Evolutionary conservation across 2,797 vertebrate species (phyloP).

Genomic region (Acanthopagrus latus): DNA sequence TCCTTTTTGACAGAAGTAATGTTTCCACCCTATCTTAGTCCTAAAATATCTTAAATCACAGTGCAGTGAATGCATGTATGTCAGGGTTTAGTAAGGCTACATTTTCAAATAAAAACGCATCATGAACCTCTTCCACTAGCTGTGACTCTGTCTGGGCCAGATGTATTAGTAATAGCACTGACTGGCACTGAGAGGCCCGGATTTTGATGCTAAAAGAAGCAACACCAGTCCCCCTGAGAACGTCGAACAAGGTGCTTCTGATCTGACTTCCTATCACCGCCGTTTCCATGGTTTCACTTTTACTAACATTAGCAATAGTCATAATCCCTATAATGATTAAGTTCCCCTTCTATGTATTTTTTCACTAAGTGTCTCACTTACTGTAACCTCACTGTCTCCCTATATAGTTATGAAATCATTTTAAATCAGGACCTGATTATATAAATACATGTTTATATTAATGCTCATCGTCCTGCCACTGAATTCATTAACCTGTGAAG

Average conservation of each 20-base stretch:
- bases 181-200: slow-evolving; percentile 44
- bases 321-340: slow-evolving; percentile 3
- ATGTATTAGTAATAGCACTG: slow-evolving; percentile 56
- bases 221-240: slow-evolving; percentile 37
- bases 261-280: slow-evolving; percentile 32
- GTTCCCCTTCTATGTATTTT: not conserved
- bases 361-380: not conserved
- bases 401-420: not conserved
- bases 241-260: slow-evolving; percentile 10
- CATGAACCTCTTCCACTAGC: not conserved
- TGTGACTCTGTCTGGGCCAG: slow-evolving; percentile 19
- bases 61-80: not conserved
- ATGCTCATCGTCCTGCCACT: not conserved
- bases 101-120: not conserved
- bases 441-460: not conserved
- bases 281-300: slow-evolving; percentile 46
- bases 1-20: not conserved
- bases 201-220: slow-evolving; percentile 62
- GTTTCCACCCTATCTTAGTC: not conserved
- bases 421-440: not conserved
- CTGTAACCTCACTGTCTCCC: not conserved
- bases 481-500: slow-evolving; percentile 14
- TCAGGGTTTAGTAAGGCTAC: not conserved
- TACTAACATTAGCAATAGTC: slow-evolving; percentile 23
- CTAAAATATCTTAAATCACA: not conserved